phyloP scores from a whole-genome alignment of 2,888 invertebrate species.

The Athalia circularis region DNA sequence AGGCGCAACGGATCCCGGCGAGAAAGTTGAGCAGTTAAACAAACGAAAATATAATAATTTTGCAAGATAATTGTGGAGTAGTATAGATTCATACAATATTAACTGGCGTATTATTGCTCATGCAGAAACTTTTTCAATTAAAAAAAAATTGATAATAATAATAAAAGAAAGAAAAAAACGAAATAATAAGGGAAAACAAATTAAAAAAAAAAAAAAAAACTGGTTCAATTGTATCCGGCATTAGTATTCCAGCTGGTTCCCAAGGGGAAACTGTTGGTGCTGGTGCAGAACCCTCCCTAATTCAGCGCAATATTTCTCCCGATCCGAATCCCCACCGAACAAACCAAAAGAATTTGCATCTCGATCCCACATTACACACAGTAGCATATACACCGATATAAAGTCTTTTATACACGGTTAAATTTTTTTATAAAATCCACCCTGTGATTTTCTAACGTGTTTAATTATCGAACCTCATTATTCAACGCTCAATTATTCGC shows the following conservation, averaged over 20 bases:
- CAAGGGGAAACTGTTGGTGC: background rate
- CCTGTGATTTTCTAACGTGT: background rate
- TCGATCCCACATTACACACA: background rate
- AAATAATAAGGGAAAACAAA: background rate
- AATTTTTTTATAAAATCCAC: background rate
- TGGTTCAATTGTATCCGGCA: slow-evolving; percentile 34
- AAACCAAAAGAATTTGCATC: slow-evolving; percentile 42
- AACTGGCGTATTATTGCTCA: background rate
- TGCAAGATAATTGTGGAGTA: too few relatives aligned
- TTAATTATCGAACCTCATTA: too few relatives aligned
- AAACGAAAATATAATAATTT: too few relatives aligned
- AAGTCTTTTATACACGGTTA: background rate
- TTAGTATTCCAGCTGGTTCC: slow-evolving; percentile 32
- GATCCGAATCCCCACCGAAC: slow-evolving; percentile 33
- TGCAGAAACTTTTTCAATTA: background rate
- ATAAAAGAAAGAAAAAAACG: too few relatives aligned
- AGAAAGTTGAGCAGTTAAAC: too few relatives aligned
- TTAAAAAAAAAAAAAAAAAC: slow-evolving; percentile 4
- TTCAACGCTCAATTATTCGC: too few relatives aligned
- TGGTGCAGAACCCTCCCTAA: slow-evolving; percentile 17
- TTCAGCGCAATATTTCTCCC: slow-evolving; percentile 28
- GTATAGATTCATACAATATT: too few relatives aligned
- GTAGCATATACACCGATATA: background rate
- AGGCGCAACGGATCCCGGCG: too few relatives aligned
- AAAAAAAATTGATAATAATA: too few relatives aligned